A percentile compares a stretch with the other conserved stretches of the same genome.
Evolutionary conservation across 1,140 invertebrate species (phyloP).

Genomic region (Tetramorium parvispinum): DNA sequence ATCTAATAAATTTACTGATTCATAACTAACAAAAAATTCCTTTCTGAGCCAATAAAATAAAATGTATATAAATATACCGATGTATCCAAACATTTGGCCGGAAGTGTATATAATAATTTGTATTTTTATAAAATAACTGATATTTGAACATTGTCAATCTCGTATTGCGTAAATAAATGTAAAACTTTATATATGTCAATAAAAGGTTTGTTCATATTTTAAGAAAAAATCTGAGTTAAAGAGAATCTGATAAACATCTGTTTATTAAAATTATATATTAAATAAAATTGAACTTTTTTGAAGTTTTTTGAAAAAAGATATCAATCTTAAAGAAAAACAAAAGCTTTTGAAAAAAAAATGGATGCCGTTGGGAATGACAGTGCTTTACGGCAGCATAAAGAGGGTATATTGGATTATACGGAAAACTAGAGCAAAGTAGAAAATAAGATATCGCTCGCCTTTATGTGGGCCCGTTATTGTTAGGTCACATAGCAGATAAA

Average conservation of each 20-base stretch:
- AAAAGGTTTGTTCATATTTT: not conserved
- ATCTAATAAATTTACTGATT: too few species aligned
- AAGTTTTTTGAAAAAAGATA: not conserved
- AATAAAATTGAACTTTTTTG: not conserved
- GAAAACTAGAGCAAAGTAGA: slow-evolving; percentile 49
- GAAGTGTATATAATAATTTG: not conserved
- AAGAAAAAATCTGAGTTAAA: not conserved
- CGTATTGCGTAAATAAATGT: not conserved
- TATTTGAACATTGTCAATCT: not conserved
- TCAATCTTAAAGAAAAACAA: not conserved
- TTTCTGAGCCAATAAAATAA: too few species aligned
- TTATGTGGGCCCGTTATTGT: slow-evolving; percentile 57
- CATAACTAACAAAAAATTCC: too few species aligned
- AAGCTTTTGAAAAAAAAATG: slow-evolving; percentile 4
- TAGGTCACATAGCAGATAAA: slow-evolving; percentile 51
- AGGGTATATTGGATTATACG: slow-evolving; percentile 54
- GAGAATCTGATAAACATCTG: not conserved
- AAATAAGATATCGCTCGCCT: slow-evolving; percentile 48
- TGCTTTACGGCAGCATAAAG: slow-evolving; percentile 42
- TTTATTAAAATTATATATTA: not conserved
- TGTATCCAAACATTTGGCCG: too few species aligned
- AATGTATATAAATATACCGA: too few species aligned
- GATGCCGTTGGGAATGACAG: slow-evolving; percentile 3
- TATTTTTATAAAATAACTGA: not conserved
- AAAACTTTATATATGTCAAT: not conserved